These are phyloP conservation scores for Odontomyia ornata DNA, from an alignment of 2,888 invertebrate species.

Conservation along the genomic window DNA sequence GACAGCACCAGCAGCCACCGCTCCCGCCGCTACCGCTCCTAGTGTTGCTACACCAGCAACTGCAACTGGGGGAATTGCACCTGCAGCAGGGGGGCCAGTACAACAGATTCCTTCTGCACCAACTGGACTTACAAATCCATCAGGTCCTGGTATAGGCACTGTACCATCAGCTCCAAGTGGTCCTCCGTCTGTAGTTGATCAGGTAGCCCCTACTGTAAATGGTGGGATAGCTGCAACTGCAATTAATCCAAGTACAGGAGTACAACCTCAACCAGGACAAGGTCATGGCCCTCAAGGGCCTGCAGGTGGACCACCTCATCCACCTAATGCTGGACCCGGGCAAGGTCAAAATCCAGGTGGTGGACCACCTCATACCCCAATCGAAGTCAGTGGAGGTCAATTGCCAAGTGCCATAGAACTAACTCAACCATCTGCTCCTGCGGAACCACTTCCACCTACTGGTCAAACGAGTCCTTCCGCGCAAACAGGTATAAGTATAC, in stretches of 20 bases:
- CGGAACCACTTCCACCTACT: background rate
- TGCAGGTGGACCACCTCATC: background rate
- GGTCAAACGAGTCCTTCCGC: background rate
- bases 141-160: background rate
- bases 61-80: background rate
- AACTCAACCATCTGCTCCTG: background rate
- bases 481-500: conserved; percentile 12
- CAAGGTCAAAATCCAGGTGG: background rate
- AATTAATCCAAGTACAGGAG: background rate
- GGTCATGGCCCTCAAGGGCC: background rate
- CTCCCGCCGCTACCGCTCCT: background rate
- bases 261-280: background rate
- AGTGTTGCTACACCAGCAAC: background rate
- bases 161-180: background rate
- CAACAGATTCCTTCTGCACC: background rate
- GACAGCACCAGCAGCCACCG: background rate
- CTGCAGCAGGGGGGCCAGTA: background rate
- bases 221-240: background rate
- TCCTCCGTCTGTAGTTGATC: background rate
- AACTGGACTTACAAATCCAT: background rate
- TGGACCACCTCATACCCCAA: background rate
- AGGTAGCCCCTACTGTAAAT: background rate
- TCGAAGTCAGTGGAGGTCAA: conserved; percentile 25
- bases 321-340: background rate
- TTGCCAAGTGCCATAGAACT: conserved; percentile 28